A percentile compares a stretch with the other conserved stretches of the same genome.
Evolutionary conservation across 2,113 vertebrate genomes (phyloP).

Genomic region (rat (Rattus norvegicus)): GRCr8 NC_086026.1:97072501-97073000

Average conservation of each 20-base stretch:
- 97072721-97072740: background rate
- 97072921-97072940: constrained; percentile 96
- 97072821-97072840: constrained; percentile 72
- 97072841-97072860: constrained; percentile 45
- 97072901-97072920: constrained; percentile 82
- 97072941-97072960: constrained; percentile 80
- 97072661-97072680: background rate
- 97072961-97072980: background rate
- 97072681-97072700: background rate
- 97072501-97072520: background rate
- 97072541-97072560: background rate
- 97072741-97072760: background rate
- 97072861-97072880: constrained; percentile 73
- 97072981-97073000: constrained; percentile 26
- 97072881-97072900: constrained; percentile 69
- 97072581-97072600: constrained; percentile 23
- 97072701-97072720: background rate
- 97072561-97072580: background rate
- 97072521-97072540: background rate
- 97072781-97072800: constrained; percentile 16
- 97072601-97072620: constrained; percentile 44
- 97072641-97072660: background rate
- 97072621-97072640: constrained; percentile 27
- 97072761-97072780: background rate
- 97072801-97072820: background rate